These are phyloP conservation scores for Nasonia vitripennis DNA, from an alignment of 1,140 invertebrate genomes.

Conservation along the genomic window DNA sequence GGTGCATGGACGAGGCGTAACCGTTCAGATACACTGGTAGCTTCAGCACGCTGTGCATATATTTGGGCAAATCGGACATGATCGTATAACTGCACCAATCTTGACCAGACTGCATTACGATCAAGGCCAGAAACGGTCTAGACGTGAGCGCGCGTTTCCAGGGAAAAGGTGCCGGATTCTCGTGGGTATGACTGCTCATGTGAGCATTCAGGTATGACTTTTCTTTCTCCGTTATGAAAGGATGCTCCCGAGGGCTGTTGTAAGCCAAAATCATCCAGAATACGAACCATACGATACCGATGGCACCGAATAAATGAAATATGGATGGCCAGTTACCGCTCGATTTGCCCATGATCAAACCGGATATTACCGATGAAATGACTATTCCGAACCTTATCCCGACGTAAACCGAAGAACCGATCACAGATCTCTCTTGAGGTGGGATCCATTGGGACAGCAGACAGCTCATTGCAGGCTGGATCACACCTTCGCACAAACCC, in stretches of 20 bases:
- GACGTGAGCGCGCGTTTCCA: conserved; percentile 85
- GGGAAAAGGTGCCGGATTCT: conserved; percentile 77
- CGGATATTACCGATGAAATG: conserved; percentile 44
- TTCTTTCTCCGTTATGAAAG: conserved; percentile 86
- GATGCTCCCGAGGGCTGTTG: conserved; percentile 84
- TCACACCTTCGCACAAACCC: conserved; percentile 83
- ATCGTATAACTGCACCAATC: conserved; percentile 87
- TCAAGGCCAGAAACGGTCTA: conserved; percentile 81
- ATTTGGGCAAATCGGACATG: conserved; percentile 88
- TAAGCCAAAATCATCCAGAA: conserved; percentile 83
- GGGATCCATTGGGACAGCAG: conserved; percentile 84
- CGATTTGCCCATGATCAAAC: conserved; percentile 51
- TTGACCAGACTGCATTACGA: conserved; percentile 67
- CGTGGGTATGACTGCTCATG: conserved; percentile 63
- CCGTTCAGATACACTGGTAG: conserved; percentile 83
- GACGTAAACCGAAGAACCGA: conserved; percentile 81
- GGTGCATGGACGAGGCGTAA: conserved; percentile 72
- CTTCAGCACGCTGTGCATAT: conserved; percentile 87
- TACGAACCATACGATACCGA: conserved; percentile 82
- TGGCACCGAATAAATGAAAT: conserved; percentile 86
- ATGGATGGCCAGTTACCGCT: conserved; percentile 82
- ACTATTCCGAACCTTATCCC: conserved; percentile 74
- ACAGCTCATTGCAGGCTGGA: conserved; percentile 82
- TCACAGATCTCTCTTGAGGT: conserved; percentile 79
- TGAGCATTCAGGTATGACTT: conserved; percentile 79